phyloP scores from a whole-genome alignment of 2,797 vertebrate genomes.

The Pantherophis vulpinus region DNA sequence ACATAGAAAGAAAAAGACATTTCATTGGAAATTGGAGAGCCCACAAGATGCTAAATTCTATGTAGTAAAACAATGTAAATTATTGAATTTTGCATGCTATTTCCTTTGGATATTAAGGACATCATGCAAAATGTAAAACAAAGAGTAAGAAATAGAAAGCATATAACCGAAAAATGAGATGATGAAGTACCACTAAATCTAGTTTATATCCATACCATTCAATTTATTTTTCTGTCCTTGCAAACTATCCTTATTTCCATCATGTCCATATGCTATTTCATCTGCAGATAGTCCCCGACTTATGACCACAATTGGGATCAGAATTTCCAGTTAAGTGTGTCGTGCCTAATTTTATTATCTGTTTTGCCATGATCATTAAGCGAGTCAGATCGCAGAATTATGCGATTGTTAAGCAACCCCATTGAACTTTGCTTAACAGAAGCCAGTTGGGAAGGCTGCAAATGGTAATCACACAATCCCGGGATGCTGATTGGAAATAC shows the following conservation, averaged over 20 bases:
- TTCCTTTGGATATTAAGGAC: neutral
- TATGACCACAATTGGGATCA: neutral
- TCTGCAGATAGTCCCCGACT: neutral
- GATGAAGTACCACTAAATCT: neutral
- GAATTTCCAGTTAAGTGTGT: neutral
- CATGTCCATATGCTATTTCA: neutral
- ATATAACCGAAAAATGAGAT: neutral
- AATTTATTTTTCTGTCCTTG: neutral
- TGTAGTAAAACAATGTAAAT: neutral
- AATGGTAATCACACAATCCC: neutral
- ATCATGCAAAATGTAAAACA: neutral
- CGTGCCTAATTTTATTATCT: neutral
- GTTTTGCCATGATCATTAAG: neutral
- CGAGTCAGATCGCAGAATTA: neutral
- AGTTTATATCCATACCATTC: neutral
- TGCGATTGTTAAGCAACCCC: neutral
- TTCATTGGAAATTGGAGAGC: neutral
- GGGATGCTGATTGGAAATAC: neutral
- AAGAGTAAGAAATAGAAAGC: neutral
- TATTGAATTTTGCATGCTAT: neutral
- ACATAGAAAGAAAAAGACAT: neutral
- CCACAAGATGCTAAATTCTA: neutral
- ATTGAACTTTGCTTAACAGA: neutral
- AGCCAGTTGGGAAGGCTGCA: neutral
- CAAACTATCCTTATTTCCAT: neutral